Percentiles rank a stretch among this genome's conserved stretches.
Conservation (phyloP, 2,888 invertebrate genomes). For the Drosophila quinaria region DNA sequence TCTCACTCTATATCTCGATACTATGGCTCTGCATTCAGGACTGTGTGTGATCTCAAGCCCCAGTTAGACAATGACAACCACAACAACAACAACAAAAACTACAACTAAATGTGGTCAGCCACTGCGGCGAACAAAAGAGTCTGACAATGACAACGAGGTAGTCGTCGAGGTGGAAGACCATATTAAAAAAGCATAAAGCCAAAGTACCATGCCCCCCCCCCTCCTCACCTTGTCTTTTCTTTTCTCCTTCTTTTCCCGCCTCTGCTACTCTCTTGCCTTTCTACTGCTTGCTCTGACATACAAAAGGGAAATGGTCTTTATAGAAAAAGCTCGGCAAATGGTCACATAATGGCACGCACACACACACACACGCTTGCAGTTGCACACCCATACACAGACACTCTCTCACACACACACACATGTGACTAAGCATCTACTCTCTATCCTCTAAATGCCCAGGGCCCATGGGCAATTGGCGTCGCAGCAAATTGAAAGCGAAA, state of each 20-base stretch:
- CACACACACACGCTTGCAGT: conserved; percentile 14
- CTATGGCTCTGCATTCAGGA: conserved; percentile 16
- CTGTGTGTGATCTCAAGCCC: conserved; percentile 66
- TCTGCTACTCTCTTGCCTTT: neutral
- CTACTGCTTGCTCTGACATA: conserved; percentile 32
- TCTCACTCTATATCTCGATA: conserved; percentile 56
- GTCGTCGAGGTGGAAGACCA: conserved; percentile 70
- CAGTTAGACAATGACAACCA: conserved; percentile 47
- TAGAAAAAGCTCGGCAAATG: conserved; percentile 63
- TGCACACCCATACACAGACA: conserved; percentile 10
- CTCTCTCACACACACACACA: neutral
- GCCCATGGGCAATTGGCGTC: conserved; percentile 56
- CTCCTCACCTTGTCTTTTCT: neutral
- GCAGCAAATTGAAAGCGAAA: conserved; percentile 79
- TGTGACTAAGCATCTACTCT: conserved; percentile 44
- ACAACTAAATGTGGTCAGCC: conserved; percentile 79
- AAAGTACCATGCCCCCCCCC: conserved; percentile 20
- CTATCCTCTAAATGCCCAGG: conserved; percentile 49
- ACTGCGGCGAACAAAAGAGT: conserved; percentile 74
- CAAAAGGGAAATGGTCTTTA: conserved; percentile 66
- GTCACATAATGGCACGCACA: conserved; percentile 72
- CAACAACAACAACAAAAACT: conserved; percentile 25
- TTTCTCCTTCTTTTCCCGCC: neutral
- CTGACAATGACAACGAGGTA: conserved; percentile 64
- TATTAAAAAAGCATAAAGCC: conserved; percentile 68